Evolutionary conservation across 2,888 invertebrate genomes (phyloP), one percentile per base, ranked within the genome.

Genomic region (Junonia oenone): DNA sequence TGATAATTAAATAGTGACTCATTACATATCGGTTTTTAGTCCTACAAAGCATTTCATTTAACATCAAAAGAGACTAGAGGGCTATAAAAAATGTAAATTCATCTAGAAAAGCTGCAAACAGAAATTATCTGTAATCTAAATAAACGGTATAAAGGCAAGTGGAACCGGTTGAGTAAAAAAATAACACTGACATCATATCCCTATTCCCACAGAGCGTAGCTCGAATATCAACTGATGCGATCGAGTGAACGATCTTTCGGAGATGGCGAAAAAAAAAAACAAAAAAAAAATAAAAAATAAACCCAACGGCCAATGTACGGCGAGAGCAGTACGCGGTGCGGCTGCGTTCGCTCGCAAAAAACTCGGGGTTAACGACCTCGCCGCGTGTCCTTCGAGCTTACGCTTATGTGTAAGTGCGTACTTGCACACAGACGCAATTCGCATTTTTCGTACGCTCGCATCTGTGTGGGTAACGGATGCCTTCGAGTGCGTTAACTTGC

Each of bases 321-420:
- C 67, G 82, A 66, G 67, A 67, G 74, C 75, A 85, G 76, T 85
- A 77, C 76, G 75, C 79, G 78, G 84, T 79, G 83, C 80, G 78
- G 67, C 76, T 75, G 77, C 73, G 83, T 81, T 78, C 65, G 65
- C 76, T 78, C 78, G 88, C 84, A 88, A 89, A 90, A 90, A 89
- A 88, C 79, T 64, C 69, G 78, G 86, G 87, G 87, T 87, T 78
- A 75, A 80, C 73, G 81, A 85, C 82, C 86, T 76, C 76, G 69
- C 85, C 71, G 75, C 83, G 84, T 88, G 89, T 88, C 89, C 89
- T 89, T 89, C 89, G 89, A 68, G 52, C 63, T 63, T 66, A 67
- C 61, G 69, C 58, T 40, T 71, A 81, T 83, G 82, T 83, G 84
- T 80, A 71, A 76, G 81, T 81, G 83, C 77, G 74, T 79, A 72